Evolutionary conservation across 35 echinoderm and acorn worm species (phyloP).

Genomic region (Ophiothrix spiculata): DNA sequence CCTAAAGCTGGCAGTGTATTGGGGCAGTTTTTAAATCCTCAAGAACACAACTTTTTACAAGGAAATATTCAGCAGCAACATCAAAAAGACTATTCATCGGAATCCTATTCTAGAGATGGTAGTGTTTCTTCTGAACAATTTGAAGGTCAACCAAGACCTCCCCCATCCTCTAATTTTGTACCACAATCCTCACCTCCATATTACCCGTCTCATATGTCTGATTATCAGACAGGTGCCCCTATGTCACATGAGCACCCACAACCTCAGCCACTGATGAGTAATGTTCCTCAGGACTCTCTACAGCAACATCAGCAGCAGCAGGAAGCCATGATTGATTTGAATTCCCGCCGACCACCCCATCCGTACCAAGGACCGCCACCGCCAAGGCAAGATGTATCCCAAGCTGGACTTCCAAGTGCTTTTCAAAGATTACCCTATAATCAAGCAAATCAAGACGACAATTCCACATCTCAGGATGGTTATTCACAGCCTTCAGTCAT

Average conservation of each 20-base stretch:
- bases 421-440: background rate
- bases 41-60: constrained; percentile 1
- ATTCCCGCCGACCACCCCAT: background rate
- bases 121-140: background rate
- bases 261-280: background rate
- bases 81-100: background rate
- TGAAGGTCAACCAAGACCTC: background rate
- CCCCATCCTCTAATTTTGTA: background rate
- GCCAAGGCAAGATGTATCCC: background rate
- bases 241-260: background rate
- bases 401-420: background rate
- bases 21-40: background rate
- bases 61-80: constrained; percentile 8
- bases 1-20: background rate
- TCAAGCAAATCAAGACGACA: background rate
- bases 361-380: background rate
- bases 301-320: background rate
- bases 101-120: background rate
- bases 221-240: background rate
- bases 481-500: background rate
- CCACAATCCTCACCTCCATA: background rate
- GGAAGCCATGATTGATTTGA: background rate
- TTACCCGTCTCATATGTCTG: background rate
- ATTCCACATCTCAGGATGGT: background rate
- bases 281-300: background rate